Evolutionary conservation across 2,797 vertebrate genomes (phyloP), one percentile per base, ranked within the genome.

Genomic region (Amblyopsis hoosieri): DNA sequence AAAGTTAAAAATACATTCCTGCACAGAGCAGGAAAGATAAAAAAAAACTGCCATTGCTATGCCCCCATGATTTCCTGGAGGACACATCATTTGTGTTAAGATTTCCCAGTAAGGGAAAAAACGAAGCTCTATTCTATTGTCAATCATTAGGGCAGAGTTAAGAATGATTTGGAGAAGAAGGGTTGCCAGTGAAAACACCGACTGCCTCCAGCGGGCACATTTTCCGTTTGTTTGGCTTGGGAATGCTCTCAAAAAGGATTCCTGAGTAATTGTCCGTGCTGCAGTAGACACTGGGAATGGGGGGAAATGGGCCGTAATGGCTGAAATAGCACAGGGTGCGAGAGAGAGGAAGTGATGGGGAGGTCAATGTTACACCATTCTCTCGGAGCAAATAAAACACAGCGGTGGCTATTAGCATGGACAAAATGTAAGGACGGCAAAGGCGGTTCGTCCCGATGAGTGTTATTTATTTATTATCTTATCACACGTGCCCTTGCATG

Each of bases 181-280:
- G 78, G 82, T 74, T 64, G 66, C 64, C 62, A 11, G 59, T 81
- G 33, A 74, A 76, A 85, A 75, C 62, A n/a, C 62, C 49, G 72
- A 58, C 79, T 70, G 62, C 68, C 71, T 84, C 57, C 79, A 72
- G 76, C 42, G 66, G 75, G 69, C 79, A 75, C 72, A 63, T 76
- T 82, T 71, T 67, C 66, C 72, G 64, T 72, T 78, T 78, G 61
- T 64, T 60, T 37, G 5, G 70, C 73, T 78, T 72, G 79, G 69
- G 76, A 84, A 88, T 74, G 73, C 66, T 71, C 78, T 78, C 82
- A 81, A 82, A 70, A 90, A 86, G 83, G 80, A 87, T 89, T 90
- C 85, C 79, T 80, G 80, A 67, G 80, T 88, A 88, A 88, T 88
- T 83, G 85, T 81, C 68, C 74, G 57, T 54, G 78, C 78, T 73